A percentile compares a stretch with the other conserved stretches of the same genome.
Evolutionary conservation across 2,113 vertebrate species (phyloP).

Genomic region (Podarcis raffonei): DNA sequence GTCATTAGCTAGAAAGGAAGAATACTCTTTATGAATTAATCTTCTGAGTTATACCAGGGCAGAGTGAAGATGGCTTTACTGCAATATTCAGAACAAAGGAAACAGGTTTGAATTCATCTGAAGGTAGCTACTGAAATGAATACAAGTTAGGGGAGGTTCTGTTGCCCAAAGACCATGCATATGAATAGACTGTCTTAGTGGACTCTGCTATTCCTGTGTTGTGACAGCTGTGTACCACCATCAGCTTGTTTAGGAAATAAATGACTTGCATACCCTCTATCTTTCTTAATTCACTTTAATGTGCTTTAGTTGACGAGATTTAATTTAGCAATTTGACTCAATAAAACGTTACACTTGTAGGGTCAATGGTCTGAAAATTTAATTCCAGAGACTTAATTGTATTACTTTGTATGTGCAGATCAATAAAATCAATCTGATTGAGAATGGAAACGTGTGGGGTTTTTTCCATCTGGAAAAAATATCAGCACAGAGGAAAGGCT

Average conservation of each 20-base stretch:
- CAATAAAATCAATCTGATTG: slow-evolving; percentile 89
- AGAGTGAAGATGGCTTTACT: slow-evolving; percentile 11
- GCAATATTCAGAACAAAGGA: neutral
- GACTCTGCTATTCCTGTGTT: neutral
- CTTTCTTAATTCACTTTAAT: slow-evolving; percentile 82
- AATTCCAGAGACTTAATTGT: slow-evolving; percentile 92
- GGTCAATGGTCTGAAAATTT: slow-evolving; percentile 89
- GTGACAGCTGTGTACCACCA: slow-evolving; percentile 56
- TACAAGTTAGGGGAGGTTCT: neutral
- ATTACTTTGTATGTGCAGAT: slow-evolving; percentile 83
- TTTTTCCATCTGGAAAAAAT: slow-evolving; percentile 64
- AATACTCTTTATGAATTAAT: slow-evolving; percentile 48
- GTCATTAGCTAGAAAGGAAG: slow-evolving; percentile 24
- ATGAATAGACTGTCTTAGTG: neutral
- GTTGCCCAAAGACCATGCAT: neutral
- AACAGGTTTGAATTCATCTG: neutral
- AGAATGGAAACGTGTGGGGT: slow-evolving; percentile 71
- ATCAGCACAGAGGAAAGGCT: slow-evolving; percentile 49
- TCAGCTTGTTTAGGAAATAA: slow-evolving; percentile 69
- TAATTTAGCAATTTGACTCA: slow-evolving; percentile 89
- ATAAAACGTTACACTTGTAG: slow-evolving; percentile 87
- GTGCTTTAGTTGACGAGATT: slow-evolving; percentile 81
- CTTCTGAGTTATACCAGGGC: slow-evolving; percentile 40
- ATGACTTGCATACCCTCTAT: slow-evolving; percentile 71
- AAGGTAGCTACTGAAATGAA: neutral